Percentiles rank a stretch among this genome's conserved stretches.
Evolutionary conservation across 2,797 vertebrate genomes (phyloP).

Genomic region (Holocentrus rufus): DNA sequence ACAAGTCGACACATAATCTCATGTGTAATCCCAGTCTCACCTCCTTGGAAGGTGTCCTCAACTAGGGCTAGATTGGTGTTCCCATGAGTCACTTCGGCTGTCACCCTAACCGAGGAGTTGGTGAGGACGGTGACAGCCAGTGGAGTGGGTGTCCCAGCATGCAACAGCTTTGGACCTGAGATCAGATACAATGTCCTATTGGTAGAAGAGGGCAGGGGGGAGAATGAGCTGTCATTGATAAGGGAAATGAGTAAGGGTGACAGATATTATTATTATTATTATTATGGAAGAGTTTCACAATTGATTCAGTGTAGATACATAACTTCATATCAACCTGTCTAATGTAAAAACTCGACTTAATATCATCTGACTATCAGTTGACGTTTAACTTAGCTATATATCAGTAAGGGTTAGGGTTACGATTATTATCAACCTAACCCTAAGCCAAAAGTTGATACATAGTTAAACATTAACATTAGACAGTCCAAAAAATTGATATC

Average conservation of each 20-base stretch:
- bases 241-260: neutral
- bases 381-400: no score
- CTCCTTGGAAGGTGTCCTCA: conserved; percentile 59
- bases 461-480: no score
- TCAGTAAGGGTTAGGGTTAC: no score
- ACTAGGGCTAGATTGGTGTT: conserved; percentile 30
- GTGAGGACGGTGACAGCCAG: conserved; percentile 63
- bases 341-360: no score
- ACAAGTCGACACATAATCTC: neutral
- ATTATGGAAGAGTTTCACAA: no score
- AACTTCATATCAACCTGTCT: no score
- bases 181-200: conserved; percentile 61
- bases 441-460: no score
- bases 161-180: conserved; percentile 65
- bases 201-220: neutral
- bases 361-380: no score
- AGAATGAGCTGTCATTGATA: neutral
- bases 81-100: conserved; percentile 49
- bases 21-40: conserved; percentile 42
- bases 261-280: no score
- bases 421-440: no score
- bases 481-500: no score
- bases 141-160: conserved; percentile 52
- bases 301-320: no score
- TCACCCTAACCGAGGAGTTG: conserved; percentile 55